Evolutionary conservation across 2,113 vertebrate species (phyloP), one percentile per base, ranked within the genome.

Genomic region (Pluvianellus socialis): DNA sequence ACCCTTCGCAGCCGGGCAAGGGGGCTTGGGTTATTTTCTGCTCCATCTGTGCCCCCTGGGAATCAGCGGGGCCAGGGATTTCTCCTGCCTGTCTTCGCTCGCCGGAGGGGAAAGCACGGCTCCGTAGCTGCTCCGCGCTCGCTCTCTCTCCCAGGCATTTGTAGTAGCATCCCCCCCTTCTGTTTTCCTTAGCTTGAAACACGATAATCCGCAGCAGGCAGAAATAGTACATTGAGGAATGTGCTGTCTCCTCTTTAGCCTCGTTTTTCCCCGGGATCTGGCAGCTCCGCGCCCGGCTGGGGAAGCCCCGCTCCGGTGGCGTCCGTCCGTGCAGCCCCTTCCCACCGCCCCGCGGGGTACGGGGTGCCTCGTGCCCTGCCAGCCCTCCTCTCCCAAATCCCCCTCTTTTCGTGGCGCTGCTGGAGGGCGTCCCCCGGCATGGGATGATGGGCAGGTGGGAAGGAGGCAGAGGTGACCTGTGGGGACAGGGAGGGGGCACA

Each of bases 151-250:
- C 21, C 95, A 28, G 62, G 86, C 68, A 7, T 56, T 10, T 45
- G 79, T 84, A 63, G 93, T 67, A 94, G 83, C 94, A 86, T 94
- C 93, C 82, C 88, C 88, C 76, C n/a, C 66, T 75, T 40, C 86
- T 93, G 96, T 94, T 96, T 95, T 90, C 92, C 88, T 76, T 23
- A 44, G 71, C 85, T 73, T 30, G 90, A 95, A 96, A 94, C 88
- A 24, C 6, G 62, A 14, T 74, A 67, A 96, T 84, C 94, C 27
- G 42, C 95, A 90, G 94, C 90, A 63, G 91, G 95, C 91, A 42
- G 82, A 27, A 91, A 6, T 3, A 38, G 95, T 27, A 17, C 95
- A 13, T 1, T 0, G 72, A 95, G 95, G 67, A 84, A 19, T 30
- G 83, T 12, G 83, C 79, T 19, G 59, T 40, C 91, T 94, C 75